phyloP scores from a whole-genome alignment of 2,797 vertebrate species.

The Poecilia wingei region DNA sequence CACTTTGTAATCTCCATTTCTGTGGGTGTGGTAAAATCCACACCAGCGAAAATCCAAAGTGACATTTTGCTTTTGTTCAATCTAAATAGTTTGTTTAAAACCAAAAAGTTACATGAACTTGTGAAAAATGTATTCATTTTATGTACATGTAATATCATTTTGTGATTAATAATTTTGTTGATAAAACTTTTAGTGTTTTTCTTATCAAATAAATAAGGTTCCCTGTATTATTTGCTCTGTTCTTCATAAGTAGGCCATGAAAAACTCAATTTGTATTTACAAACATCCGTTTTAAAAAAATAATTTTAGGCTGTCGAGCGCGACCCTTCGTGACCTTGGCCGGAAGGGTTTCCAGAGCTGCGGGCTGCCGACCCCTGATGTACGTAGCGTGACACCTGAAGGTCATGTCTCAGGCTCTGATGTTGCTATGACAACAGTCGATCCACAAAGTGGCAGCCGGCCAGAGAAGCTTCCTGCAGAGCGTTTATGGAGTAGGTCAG shows the following conservation, averaged over 20 bases:
- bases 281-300: not conserved
- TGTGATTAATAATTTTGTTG: too few relatives aligned
- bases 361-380: not conserved
- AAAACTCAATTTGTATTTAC: not conserved
- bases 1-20: too few relatives aligned
- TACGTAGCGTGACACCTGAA: not conserved
- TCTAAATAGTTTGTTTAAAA: not conserved
- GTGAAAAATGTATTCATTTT: not conserved
- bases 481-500: not conserved
- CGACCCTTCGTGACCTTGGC: too few relatives aligned
- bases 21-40: too few relatives aligned
- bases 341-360: not conserved
- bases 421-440: not conserved
- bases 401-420: not conserved
- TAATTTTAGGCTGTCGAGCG: too few relatives aligned
- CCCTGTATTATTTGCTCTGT: not conserved
- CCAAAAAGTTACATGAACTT: not conserved
- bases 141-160: too few relatives aligned
- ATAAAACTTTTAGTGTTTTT: too few relatives aligned
- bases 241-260: not conserved
- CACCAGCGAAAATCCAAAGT: not conserved
- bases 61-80: not conserved
- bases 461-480: not conserved
- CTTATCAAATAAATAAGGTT: not conserved
- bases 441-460: not conserved